Evolutionary conservation across 2,797 vertebrate genomes (phyloP), one percentile per base, ranked within the genome.

Genomic region (Poeciliopsis gracilis): DNA sequence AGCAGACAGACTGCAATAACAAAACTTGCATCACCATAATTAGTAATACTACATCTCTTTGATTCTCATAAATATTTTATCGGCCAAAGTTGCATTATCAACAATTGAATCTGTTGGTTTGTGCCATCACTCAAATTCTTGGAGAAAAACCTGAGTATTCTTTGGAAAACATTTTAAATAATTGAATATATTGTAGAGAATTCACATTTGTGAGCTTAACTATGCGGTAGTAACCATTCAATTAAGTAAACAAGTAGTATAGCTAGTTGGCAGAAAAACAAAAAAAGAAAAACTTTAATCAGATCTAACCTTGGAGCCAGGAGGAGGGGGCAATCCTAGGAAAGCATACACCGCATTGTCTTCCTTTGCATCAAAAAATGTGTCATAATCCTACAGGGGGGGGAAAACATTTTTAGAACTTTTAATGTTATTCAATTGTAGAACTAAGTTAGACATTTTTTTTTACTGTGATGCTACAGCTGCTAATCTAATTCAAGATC

Each of bases 331-430:
- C 90, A 99, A 95, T 15, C 98, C 98, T 83, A 99, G 93, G 91
- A 99, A 99, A 23, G 97, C 91, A 88, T 95, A 97, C 84, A 99
- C 97, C 38, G 96, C 85, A 90, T 99, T 98, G 90, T 97, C 98
- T 94, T 99, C 98, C 93, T 99, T 99, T 76, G 98, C 98, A 82
- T 97, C 95, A 81, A 99, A 99, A 93, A 99, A 99, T 2, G 97
- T 99, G 28, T 99, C 98, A 46, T 99, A 99, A 93, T 99, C 98
- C 98, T 99, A 88, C 25, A 92, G 78, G 66, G 75, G 36, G 4
- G 87, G 72, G 5, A 79, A 13, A 47, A 23, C 0, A 33, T 23
- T 45, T 33, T 23, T 55, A 20, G 5, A 25, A 67, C 9, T 38
- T 67, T 25, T 41, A 25, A 38, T 16, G 55, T 4, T 36, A 36